Evolutionary conservation across 1,140 invertebrate genomes (phyloP).

Genomic region (Apis florea): DNA sequence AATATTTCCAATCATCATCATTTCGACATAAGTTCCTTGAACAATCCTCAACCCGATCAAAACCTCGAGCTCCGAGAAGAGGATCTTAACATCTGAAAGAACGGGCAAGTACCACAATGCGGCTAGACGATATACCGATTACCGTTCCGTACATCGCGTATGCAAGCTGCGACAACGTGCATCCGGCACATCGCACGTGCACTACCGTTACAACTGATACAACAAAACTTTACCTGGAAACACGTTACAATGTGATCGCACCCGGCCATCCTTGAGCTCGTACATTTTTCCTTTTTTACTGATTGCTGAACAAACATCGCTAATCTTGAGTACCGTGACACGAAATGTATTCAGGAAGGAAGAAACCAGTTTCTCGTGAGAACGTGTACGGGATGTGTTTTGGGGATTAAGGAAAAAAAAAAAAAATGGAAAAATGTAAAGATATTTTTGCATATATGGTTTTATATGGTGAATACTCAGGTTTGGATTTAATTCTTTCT

Average conservation of each 20-base stretch:
- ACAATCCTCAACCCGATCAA: neutral
- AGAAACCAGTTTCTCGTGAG: neutral
- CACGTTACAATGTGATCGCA: neutral
- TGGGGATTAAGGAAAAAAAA: neutral
- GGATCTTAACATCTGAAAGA: conserved; percentile 9
- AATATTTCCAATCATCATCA: neutral
- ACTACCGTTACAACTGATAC: conserved; percentile 21
- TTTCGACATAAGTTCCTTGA: neutral
- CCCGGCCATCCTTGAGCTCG: neutral
- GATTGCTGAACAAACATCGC: neutral
- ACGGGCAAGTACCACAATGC: conserved; percentile 1
- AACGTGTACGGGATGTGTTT: neutral
- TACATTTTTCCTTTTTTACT: neutral
- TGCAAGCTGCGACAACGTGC: conserved; percentile 11
- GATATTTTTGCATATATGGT: too few relatives aligned
- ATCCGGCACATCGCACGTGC: conserved; percentile 32
- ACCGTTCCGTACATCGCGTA: conserved; percentile 30
- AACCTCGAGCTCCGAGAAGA: neutral
- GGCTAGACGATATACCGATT: conserved; percentile 3
- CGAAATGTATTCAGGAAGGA: neutral
- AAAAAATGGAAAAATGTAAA: neutral
- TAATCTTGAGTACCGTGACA: neutral
- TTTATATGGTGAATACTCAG: neutral
- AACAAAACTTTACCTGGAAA: neutral
- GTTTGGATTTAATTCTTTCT: too few relatives aligned